Conservation (phyloP, 2,797 vertebrate species). For the Leucoraja ocellata region DNA sequence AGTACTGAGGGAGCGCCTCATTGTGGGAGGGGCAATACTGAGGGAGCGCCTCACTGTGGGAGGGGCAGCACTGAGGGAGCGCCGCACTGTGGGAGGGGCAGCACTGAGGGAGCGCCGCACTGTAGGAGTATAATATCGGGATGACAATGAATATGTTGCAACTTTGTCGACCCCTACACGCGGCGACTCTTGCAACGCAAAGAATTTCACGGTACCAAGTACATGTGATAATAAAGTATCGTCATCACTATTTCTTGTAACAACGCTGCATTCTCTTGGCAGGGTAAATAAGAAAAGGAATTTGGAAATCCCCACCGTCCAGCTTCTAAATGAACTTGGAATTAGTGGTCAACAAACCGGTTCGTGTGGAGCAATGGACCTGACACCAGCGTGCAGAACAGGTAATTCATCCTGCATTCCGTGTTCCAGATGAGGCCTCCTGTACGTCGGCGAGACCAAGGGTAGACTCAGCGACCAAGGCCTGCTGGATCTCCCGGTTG, state of each 20-base stretch:
- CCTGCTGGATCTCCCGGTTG: too few relatives aligned
- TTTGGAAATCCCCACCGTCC: background rate
- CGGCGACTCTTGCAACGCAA: too few relatives aligned
- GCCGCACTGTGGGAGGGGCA: too few relatives aligned
- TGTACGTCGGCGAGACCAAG: too few relatives aligned
- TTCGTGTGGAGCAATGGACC: background rate
- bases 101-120: background rate
- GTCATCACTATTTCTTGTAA: too few relatives aligned
- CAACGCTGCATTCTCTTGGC: background rate
- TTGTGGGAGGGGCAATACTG: background rate
- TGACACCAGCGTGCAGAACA: background rate
- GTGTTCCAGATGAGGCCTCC: too few relatives aligned
- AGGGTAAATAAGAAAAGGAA: background rate
- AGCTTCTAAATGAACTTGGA: background rate
- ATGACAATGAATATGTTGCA: too few relatives aligned
- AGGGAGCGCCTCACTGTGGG: background rate
- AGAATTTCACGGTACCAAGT: too few relatives aligned
- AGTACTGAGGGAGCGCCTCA: background rate
- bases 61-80: background rate
- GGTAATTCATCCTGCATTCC: background rate
- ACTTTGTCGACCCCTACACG: too few relatives aligned
- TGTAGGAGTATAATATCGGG: too few relatives aligned
- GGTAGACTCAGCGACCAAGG: too few relatives aligned
- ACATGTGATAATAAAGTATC: too few relatives aligned
- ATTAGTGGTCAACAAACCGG: background rate